phyloP scores from a whole-genome alignment of 2,797 vertebrate species.

The Coccyzus lansbergi region DNA sequence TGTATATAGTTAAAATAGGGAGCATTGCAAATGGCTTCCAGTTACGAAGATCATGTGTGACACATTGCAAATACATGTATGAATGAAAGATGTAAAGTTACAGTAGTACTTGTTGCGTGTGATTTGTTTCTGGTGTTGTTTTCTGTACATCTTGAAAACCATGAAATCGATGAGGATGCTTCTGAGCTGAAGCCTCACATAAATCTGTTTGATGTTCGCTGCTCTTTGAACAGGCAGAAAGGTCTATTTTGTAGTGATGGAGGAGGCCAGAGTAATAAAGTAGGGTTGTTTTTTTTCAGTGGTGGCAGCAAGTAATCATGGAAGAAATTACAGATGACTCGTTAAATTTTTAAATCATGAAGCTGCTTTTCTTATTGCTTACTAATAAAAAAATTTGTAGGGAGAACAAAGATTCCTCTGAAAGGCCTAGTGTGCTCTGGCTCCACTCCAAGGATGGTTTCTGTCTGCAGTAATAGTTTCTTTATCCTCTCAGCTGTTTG shows the following conservation, averaged over 20 bases:
- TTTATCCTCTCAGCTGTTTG: not conserved
- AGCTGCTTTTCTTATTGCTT: not conserved
- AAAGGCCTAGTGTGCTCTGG: not conserved
- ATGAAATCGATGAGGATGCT: accelerated
- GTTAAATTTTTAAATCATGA: not conserved
- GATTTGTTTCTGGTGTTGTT: not conserved
- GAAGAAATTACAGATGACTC: not conserved
- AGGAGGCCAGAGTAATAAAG: not conserved
- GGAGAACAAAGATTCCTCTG: not conserved
- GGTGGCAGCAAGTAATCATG: not conserved
- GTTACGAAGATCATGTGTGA: not conserved
- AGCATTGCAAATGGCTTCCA: no score
- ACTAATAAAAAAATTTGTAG: not conserved
- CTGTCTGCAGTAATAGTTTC: not conserved
- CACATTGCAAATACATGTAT: not conserved
- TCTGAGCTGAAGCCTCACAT: not conserved
- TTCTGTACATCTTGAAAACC: not conserved
- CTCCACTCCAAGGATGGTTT: not conserved
- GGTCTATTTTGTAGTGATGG: not conserved
- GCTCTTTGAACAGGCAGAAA: not conserved
- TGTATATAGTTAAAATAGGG: not conserved
- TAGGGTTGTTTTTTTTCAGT: not conserved
- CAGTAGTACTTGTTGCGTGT: not conserved
- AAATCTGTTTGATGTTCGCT: not conserved
- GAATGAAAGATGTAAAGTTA: not conserved